Evolutionary conservation across 2,113 vertebrate species (phyloP).

Genomic region (Gobiocypris rarus): DNA sequence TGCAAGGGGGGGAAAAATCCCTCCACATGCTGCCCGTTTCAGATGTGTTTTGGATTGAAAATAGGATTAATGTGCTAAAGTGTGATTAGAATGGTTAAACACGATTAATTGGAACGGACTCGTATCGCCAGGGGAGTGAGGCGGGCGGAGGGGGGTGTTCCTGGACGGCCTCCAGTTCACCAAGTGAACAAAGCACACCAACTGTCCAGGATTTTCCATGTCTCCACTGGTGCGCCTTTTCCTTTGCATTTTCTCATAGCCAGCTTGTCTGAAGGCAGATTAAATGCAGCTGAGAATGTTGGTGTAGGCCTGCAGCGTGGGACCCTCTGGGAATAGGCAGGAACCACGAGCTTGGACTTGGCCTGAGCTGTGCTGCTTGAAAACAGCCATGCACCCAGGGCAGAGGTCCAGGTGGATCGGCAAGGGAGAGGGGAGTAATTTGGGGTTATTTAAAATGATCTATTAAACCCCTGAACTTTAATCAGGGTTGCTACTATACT

Average conservation of each 20-base stretch:
- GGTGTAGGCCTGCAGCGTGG: slow-evolving; percentile 85
- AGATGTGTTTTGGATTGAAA: slow-evolving; percentile 97
- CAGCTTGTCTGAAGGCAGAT: slow-evolving; percentile 99
- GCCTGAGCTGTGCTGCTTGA: slow-evolving; percentile 85
- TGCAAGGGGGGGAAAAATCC: not conserved
- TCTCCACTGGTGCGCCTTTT: slow-evolving; percentile 80
- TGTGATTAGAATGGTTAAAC: slow-evolving; percentile 99
- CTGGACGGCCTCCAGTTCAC: slow-evolving; percentile 90
- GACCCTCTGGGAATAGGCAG: slow-evolving; percentile 96
- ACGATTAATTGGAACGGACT: slow-evolving; percentile 97
- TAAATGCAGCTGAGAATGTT: slow-evolving; percentile 99
- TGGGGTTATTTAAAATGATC: slow-evolving; percentile 94
- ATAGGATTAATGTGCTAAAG: slow-evolving; percentile 99
- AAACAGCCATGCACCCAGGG: slow-evolving; percentile 91
- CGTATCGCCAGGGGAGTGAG: slow-evolving; percentile 82
- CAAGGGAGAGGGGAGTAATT: slow-evolving; percentile 87
- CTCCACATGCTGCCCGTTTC: slow-evolving; percentile 85
- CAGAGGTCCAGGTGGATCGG: slow-evolving; percentile 94
- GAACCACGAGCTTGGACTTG: slow-evolving; percentile 93
- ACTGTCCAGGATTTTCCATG: slow-evolving; percentile 86
- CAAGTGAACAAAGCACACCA: slow-evolving; percentile 87
- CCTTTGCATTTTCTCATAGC: slow-evolving; percentile 92
- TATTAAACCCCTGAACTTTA: slow-evolving; percentile 99
- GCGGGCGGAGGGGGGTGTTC: slow-evolving; percentile 68
- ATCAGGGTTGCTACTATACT: slow-evolving; percentile 93